Conservation (phyloP, 2,888 invertebrate genomes). For the Chymomyza caudatula region DNA sequence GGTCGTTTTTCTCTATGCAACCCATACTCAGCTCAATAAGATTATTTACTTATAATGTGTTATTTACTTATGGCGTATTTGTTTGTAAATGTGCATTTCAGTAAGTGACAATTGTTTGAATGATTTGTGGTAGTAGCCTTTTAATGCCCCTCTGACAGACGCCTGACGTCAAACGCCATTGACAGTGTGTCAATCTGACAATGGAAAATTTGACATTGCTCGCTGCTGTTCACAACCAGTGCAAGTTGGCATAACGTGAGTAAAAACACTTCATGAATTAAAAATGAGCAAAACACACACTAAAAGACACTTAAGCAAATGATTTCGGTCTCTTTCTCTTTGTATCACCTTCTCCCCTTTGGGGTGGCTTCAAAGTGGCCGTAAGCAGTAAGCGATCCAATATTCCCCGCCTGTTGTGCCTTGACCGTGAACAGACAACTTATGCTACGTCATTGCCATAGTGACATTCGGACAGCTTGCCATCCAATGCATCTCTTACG, state of each 20-base stretch:
- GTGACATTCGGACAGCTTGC: conserved; percentile 17
- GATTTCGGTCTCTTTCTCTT: conserved; percentile 4
- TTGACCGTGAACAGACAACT: conserved; percentile 49
- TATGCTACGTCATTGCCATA: conserved; percentile 66
- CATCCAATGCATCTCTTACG: not conserved
- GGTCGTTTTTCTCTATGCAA: conserved; percentile 12
- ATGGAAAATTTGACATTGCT: not conserved
- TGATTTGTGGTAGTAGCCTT: not conserved
- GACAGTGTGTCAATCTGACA: not conserved
- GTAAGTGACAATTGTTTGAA: conserved; percentile 67
- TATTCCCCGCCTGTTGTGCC: conserved; percentile 16
- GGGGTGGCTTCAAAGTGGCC: conserved; percentile 29
- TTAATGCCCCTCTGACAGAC: not conserved
- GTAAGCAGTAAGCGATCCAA: conserved; percentile 64
- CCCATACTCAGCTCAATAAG: conserved; percentile 8
- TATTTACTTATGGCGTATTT: not conserved
- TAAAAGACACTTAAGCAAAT: conserved; percentile 1
- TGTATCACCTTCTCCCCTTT: conserved; percentile 37
- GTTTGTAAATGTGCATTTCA: conserved; percentile 16
- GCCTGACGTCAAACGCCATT: not conserved
- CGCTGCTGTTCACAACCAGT: conserved; percentile 20
- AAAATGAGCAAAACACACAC: conserved; percentile 46
- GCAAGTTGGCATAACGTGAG: conserved; percentile 62
- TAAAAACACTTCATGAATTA: conserved; percentile 69
- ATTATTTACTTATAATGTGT: conserved; percentile 1